phyloP scores from a whole-genome alignment of 2,888 invertebrate species.

The Dicyrtoma fusca region DNA sequence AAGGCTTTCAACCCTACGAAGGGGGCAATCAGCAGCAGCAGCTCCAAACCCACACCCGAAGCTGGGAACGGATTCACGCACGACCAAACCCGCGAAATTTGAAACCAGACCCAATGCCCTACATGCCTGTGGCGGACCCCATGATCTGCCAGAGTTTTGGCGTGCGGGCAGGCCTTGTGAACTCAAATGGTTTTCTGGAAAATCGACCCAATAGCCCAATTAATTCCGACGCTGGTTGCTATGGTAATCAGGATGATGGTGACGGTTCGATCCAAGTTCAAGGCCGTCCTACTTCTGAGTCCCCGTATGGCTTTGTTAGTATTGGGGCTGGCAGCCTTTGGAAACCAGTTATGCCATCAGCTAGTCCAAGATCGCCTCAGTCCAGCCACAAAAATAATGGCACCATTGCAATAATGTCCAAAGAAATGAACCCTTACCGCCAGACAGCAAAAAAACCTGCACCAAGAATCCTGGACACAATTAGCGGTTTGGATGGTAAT shows the following conservation, averaged over 20 bases:
- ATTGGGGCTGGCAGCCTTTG: background rate
- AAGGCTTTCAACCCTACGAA: no score
- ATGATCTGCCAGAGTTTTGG: conserved; percentile 30
- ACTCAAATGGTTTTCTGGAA: background rate
- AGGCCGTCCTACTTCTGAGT: background rate
- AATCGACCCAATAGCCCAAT: conserved; percentile 26
- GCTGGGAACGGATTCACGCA: no score
- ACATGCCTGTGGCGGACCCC: conserved; percentile 17
- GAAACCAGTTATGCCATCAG: background rate
- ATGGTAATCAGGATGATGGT: background rate
- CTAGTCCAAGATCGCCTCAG: no score
- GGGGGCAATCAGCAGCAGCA: background rate
- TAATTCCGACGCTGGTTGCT: background rate
- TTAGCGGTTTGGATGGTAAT: background rate
- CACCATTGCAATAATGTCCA: background rate
- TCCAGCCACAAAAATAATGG: no score
- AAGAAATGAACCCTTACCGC: background rate
- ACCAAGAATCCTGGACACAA: conserved; percentile 5
- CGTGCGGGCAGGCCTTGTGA: background rate
- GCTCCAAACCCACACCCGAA: no score
- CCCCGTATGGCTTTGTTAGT: background rate
- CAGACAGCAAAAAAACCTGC: background rate
- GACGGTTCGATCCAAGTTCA: background rate
- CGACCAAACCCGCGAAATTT: background rate
- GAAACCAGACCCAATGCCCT: conserved; percentile 15